Conservation (phyloP, 2,113 vertebrate species). For the Nesoenas mayeri region DNA sequence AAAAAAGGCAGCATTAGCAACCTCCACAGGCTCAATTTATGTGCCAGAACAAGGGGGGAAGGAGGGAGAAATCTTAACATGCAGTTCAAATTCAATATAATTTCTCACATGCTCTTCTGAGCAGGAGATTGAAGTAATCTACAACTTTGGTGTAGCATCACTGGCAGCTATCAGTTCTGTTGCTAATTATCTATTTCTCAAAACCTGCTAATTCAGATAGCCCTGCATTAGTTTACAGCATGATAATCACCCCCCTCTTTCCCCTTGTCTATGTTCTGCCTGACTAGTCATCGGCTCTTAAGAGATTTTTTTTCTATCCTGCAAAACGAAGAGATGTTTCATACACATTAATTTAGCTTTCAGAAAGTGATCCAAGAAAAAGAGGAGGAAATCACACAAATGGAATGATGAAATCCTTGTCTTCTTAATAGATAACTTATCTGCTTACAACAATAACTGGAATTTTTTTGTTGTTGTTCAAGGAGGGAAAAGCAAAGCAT, state of each 20-base stretch:
- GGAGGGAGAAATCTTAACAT: background rate
- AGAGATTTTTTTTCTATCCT: background rate
- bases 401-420: background rate
- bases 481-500: background rate
- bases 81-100: background rate
- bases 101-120: background rate
- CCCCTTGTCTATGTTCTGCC: background rate
- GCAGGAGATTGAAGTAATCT: background rate
- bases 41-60: background rate
- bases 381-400: background rate
- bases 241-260: background rate
- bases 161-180: background rate
- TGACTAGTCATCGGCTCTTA: background rate
- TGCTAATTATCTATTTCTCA: background rate
- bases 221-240: background rate
- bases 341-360: background rate
- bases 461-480: background rate
- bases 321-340: background rate
- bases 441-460: background rate
- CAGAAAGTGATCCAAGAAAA: background rate
- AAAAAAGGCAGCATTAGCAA: background rate
- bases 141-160: background rate
- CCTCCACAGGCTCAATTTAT: background rate
- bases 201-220: background rate
- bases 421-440: background rate